Base-by-base conservation (phyloP, 2,797 vertebrate genomes). In the Hephaestus fuliginosus region DNA sequence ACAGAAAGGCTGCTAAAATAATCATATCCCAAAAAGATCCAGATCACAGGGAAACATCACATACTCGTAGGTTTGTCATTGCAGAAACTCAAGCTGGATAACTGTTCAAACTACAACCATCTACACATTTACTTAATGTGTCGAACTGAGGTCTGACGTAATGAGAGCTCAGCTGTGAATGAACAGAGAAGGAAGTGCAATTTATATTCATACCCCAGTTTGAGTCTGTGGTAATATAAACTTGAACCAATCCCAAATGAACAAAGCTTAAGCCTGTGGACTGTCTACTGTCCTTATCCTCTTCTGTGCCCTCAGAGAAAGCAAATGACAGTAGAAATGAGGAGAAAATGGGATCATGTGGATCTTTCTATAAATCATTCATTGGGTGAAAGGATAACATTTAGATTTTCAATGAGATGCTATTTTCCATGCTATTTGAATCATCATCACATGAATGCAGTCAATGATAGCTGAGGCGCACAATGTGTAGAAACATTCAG, bases 181-280 rank as follows among this genome's bases (percentile, higher is more conserved):
- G n/a, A 63, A 66, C 36, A 46, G 4, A 84, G 30, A 80, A 48
- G 18, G 41, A 56, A 76, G 33, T 83, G 33, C 52, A 3, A 12
- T 70, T 81, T 64, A 3, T 60, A 60, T 70, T 74, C 0, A 20
- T 58, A 57, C 70, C 78, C 20, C 0, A 36, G 20, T 43, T 1
- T 28, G 61, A 76, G 64, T 76, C 33, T n/a, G 46, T 53, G 28
- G 56, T 58, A 30, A 52, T 36, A 22, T 68, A 20, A 81, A 66
- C 70, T 30, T 49, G 33, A 78, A 63, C 48, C 63, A 48, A 36
- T 76, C 46, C 48, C 70, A 56, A 80, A 80, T 62, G 62, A 70
- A 14, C 12, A 43, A 68, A 83, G 46, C 66, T 33, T 22, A 49
- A 55, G 9, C 15, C 17, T 30, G 3, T 53, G 30, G 44, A 49